A percentile compares a stretch with the other conserved stretches of the same genome.
phyloP scores from a whole-genome alignment of 2,888 invertebrate species.

The Phyllotreta cruciferae region DNA sequence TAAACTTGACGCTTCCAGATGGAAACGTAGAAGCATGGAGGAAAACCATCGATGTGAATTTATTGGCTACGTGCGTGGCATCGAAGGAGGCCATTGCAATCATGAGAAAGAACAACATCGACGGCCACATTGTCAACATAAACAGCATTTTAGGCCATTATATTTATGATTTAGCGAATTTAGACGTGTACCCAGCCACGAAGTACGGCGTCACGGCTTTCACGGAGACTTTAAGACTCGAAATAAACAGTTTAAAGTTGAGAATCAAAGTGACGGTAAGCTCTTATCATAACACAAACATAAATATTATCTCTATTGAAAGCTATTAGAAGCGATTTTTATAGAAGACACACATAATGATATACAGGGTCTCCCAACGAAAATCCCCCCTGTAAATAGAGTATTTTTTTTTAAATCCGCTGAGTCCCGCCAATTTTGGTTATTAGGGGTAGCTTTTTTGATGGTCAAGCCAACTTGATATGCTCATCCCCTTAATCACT shows the following conservation, averaged over 20 bases:
- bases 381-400: too few species aligned
- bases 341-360: background rate
- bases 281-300: background rate
- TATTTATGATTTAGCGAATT: slow-evolving; percentile 41
- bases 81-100: slow-evolving; percentile 48
- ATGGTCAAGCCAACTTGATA: too few species aligned
- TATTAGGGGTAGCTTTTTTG: too few species aligned
- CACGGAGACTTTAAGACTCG: slow-evolving; percentile 42
- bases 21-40: slow-evolving; percentile 43
- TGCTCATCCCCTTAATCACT: too few species aligned
- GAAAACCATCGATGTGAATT: slow-evolving; percentile 41
- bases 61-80: slow-evolving; percentile 42
- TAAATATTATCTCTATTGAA: background rate
- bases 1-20: slow-evolving; percentile 40
- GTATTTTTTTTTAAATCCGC: too few species aligned
- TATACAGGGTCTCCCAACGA: too few species aligned
- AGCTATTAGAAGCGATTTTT: background rate
- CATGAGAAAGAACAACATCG: slow-evolving; percentile 47
- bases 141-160: slow-evolving; percentile 50
- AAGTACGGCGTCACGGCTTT: slow-evolving; percentile 45
- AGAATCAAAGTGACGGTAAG: slow-evolving; percentile 37
- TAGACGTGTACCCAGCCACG: slow-evolving; percentile 44
- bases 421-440: too few species aligned
- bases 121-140: slow-evolving; percentile 51
- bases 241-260: slow-evolving; percentile 34